Base-by-base conservation (phyloP, 2,797 vertebrate species). In the Sylvia borin region DNA sequence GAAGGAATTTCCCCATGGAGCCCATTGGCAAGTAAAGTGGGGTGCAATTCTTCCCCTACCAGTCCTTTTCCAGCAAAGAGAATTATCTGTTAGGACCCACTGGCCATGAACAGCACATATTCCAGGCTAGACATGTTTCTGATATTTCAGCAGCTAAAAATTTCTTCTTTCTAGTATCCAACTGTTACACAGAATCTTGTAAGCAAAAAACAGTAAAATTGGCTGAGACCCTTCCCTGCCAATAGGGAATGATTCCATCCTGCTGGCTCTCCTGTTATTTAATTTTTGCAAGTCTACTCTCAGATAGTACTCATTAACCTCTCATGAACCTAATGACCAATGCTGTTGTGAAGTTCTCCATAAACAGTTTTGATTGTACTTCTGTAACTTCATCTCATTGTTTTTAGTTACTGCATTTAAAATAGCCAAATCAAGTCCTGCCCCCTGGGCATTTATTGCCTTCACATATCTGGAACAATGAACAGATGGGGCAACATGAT, bases 21-120 rank as follows among this genome's bases (percentile, higher is more conserved):
- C 19, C 54, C 3, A 5, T 5, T 51, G 54, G 43, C 21, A 31
- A 80, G 64, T 65, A 47, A 71, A 77, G 61, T 7, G 19, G 93
- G 68, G 75, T 65, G 29, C 71, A 96, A 74, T 90, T 94, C 86
- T 90, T 89, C 84, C 77, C 80, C 85, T 64, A 5, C 34, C 4
- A 11, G 10, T 64, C 29, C 36, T 54, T 47, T 61, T 53, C 40
- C 34, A 54, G 19, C 5, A 55, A 31, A 43, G 10, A 50, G 16
- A 82, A 61, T 42, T n/a, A 48, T 31, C 50, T 58, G 9, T 15
- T 42, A 45, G 60, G 58, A 62, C 43, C 20, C 67, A 75, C 62
- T 21, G 51, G 31, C 60, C 73, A 50, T 2, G 7, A 62, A 32
- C 14, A 80, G 14, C 48, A 47, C 42, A 45, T 21, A 12, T 48